phyloP scores from a whole-genome alignment of 2,888 invertebrate genomes.

The Phaedon cochleariae region DNA sequence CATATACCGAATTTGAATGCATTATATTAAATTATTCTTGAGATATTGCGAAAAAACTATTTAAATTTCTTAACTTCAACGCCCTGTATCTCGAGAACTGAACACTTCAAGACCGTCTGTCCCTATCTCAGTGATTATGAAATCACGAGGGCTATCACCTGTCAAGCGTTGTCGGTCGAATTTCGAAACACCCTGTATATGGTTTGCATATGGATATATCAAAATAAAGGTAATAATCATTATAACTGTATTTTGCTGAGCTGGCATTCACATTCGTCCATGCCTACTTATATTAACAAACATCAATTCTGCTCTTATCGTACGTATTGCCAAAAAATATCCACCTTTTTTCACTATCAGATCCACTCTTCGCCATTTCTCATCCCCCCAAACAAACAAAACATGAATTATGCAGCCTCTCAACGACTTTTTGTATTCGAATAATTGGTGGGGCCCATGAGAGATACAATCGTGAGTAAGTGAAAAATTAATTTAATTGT shows the following conservation, averaged over 20 bases:
- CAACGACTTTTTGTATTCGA: constrained; percentile 4
- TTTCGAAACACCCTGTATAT: no score
- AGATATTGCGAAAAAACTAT: no score
- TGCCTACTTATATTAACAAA: background rate
- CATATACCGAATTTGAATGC: no score
- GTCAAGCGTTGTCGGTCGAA: no score
- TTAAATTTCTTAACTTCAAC: no score
- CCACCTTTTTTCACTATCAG: background rate
- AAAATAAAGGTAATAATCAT: no score
- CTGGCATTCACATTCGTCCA: background rate
- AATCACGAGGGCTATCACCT: no score
- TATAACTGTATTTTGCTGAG: background rate
- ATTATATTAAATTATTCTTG: no score
- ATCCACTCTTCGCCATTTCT: constrained; percentile 8
- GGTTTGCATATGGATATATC: no score
- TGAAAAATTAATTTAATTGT: constrained; percentile 47
- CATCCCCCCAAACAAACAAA: constrained; percentile 11
- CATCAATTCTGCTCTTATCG: background rate
- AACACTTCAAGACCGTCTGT: no score
- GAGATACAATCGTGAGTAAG: constrained; percentile 32
- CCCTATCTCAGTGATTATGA: no score
- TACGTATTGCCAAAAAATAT: background rate
- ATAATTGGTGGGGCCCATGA: background rate
- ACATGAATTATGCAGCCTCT: constrained; percentile 1
- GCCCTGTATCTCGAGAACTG: no score